Conservation (phyloP, 2,113 vertebrate genomes). For the Mesembrinibis cayennensis region DNA sequence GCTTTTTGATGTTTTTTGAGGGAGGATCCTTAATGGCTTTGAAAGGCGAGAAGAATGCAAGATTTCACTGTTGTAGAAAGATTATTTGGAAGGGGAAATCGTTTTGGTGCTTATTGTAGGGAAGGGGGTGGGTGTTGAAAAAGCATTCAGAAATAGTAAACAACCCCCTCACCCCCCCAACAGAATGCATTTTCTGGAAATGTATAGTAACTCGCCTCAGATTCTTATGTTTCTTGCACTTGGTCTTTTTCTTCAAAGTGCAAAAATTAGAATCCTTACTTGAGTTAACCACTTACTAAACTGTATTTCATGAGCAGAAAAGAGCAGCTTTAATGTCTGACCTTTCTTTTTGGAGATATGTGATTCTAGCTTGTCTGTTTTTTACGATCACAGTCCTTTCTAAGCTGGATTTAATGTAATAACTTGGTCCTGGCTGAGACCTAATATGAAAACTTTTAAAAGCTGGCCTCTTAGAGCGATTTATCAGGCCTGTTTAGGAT, state of each 20-base stretch:
- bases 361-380: not conserved
- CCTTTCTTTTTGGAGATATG: not conserved
- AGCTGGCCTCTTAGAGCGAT: not conserved
- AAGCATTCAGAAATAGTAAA: not conserved
- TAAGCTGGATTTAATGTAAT: conserved; percentile 14
- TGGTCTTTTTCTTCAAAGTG: not conserved
- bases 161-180: not conserved
- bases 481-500: conserved; percentile 28
- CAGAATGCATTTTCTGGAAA: not conserved
- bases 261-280: not conserved
- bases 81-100: not conserved
- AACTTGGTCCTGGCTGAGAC: conserved; percentile 5
- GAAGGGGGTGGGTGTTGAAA: not conserved
- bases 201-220: not conserved
- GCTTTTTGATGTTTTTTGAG: not conserved
- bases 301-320: not conserved
- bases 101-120: not conserved
- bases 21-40: not conserved
- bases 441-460: conserved; percentile 21
- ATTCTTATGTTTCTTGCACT: not conserved
- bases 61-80: not conserved
- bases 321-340: not conserved
- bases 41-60: not conserved
- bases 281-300: not conserved
- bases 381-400: not conserved